Conservation (phyloP, 2,113 vertebrate genomes). For the Crypturellus undulatus region DNA sequence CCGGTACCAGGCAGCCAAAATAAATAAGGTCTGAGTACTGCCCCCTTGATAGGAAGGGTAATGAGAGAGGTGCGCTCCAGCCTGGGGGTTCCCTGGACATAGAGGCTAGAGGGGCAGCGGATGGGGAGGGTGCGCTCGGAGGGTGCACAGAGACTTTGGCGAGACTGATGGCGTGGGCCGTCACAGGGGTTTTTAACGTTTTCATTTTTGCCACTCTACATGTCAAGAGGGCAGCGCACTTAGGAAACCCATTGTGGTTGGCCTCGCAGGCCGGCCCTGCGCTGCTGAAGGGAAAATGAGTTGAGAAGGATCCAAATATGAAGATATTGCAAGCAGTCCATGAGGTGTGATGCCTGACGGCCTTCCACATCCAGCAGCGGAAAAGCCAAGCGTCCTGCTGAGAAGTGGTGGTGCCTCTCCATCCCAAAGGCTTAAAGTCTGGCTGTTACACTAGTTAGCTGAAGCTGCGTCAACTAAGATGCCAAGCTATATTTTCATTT, state of each 20-base stretch:
- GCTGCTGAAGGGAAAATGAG: conserved; percentile 21
- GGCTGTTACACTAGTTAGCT: background rate
- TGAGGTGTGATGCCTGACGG: conserved; percentile 49
- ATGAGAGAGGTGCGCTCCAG: conserved; percentile 50
- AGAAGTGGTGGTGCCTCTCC: conserved; percentile 13
- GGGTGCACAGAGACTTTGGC: conserved; percentile 49
- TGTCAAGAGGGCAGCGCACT: background rate
- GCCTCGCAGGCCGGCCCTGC: background rate
- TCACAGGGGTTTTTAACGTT: conserved; percentile 40
- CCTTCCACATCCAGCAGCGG: conserved; percentile 46
- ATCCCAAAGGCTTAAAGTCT: background rate
- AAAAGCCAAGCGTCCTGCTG: conserved; percentile 50
- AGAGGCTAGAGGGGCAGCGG: conserved; percentile 39
- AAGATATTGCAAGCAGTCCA: conserved; percentile 16
- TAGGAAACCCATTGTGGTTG: conserved; percentile 15
- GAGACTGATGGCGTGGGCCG: conserved; percentile 27
- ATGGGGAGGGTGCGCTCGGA: conserved; percentile 37
- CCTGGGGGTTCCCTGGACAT: conserved; percentile 60
- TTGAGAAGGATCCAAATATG: conserved; percentile 26
- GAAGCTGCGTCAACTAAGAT: background rate
- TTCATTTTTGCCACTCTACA: conserved; percentile 14
- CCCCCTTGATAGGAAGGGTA: conserved; percentile 41
- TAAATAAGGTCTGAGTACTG: conserved; percentile 28
- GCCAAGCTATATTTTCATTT: background rate
- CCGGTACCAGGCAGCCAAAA: background rate